Percentiles rank a stretch among this genome's conserved stretches.
These are phyloP conservation scores for Epistrophella euchroma DNA, from an alignment of 2,888 invertebrate species.

Conservation along the genomic window DNA sequence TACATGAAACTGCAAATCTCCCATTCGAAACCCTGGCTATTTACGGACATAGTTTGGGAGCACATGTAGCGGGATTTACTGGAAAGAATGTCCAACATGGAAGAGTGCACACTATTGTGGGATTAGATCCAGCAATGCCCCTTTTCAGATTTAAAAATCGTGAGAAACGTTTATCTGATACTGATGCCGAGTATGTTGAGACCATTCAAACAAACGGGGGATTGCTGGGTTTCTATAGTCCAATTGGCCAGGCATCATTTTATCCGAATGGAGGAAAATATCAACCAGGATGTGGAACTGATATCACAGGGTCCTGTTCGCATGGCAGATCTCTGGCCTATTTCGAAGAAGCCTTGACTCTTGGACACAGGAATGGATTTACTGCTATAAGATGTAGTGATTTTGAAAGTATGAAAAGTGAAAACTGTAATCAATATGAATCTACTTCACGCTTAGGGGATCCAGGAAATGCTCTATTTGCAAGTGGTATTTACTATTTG, in stretches of 20 bases:
- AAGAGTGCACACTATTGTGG: constrained; percentile 85
- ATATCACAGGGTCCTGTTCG: constrained; percentile 80
- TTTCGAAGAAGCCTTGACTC: constrained; percentile 81
- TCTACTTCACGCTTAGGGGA: constrained; percentile 26
- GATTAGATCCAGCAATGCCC: constrained; percentile 77
- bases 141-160: constrained; percentile 60
- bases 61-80: constrained; percentile 85
- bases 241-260: constrained; percentile 82
- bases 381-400: constrained; percentile 20
- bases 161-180: constrained; percentile 49
- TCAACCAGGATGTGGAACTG: constrained; percentile 84
- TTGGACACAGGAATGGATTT: constrained; percentile 3
- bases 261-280: constrained; percentile 85
- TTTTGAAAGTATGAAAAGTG: constrained; percentile 34
- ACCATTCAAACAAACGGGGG: constrained; percentile 77
- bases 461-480: constrained; percentile 1
- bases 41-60: constrained; percentile 85
- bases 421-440: constrained; percentile 3
- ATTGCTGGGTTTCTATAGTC: constrained; percentile 69
- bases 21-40: constrained; percentile 83
- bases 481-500: constrained; percentile 10
- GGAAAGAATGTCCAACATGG: constrained; percentile 85
- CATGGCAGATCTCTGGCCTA: constrained; percentile 79
- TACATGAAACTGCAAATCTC: constrained; percentile 84
- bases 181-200: constrained; percentile 77